Base-by-base conservation (phyloP, 2,113 vertebrate genomes). In the Dissostichus mawsoni region DNA sequence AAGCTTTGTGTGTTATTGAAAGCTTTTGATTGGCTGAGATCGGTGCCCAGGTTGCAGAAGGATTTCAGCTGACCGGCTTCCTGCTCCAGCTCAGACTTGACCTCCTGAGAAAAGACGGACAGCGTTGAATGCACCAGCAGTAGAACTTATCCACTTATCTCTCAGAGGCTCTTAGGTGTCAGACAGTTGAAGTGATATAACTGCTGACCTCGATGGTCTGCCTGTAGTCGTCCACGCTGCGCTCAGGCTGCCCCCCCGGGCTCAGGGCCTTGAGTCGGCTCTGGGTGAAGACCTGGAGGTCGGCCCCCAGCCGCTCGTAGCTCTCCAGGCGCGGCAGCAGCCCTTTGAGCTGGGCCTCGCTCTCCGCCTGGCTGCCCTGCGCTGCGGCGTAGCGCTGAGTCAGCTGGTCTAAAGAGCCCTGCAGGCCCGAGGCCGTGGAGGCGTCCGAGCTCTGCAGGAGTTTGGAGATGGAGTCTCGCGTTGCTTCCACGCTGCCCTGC, bases 401-500 rank as follows among this genome's bases (percentile, higher is more conserved):
- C 62, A 93, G 95, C 59, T 95, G 92, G 0, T 93, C 94, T 83
- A 99, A 93, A 70, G 97, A 93, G 78, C 86, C 87, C 91, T 96
- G 97, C 78, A 99, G 95, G 50, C 94, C 94, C 0, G 96, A 92
- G 4, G 96, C 96, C 0, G 96, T 94, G 76, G 92, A 78, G 55
- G 95, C 93, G 70, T 98, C 97, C 0, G 97, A 93, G 0, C 96
- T 96, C 90, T 95, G 95, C 5, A 94, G 94, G 72, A 99, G 97
- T 8, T 61, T 94, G 0, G 95, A 96, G 62, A 99, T 94, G 53
- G 98, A 97, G 81, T 98, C 97, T 0, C 91, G 93, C 0, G 96
- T 98, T 62, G 97, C 96, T 0, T 98, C 97, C 81, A 99, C 94
- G 48, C 97, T 97, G 93, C 97, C 97, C 89, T 93, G 97, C 57